Conservation (phyloP, 1,140 invertebrate genomes). For the Apis florea region DNA sequence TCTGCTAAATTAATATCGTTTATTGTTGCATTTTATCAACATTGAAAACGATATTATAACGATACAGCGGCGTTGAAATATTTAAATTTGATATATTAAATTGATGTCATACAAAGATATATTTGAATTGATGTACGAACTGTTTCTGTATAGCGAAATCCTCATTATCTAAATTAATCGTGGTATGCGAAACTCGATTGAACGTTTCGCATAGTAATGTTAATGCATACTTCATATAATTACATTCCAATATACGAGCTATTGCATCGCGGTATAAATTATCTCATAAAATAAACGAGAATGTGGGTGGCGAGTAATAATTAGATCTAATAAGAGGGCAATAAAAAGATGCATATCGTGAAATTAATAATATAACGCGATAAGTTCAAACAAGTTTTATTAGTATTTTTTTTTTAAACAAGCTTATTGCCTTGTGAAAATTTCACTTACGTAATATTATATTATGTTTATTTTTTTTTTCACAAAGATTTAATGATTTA, state of each 20-base stretch:
- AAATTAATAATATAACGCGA: not conserved
- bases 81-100: not conserved
- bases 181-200: not conserved
- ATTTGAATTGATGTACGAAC: not conserved
- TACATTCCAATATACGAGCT: slow-evolving; percentile 16
- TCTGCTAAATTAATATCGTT: not conserved
- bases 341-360: not conserved
- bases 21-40: not conserved
- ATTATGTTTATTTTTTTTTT: not conserved
- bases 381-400: not conserved
- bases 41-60: not conserved
- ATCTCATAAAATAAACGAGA: not conserved
- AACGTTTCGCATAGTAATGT: slow-evolving; percentile 21
- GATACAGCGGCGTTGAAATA: too few relatives aligned
- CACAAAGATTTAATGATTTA: not conserved
- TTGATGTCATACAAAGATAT: not conserved
- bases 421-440: not conserved
- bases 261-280: slow-evolving; percentile 1
- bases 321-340: not conserved
- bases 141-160: not conserved
- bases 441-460: not conserved
- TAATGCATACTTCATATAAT: slow-evolving; percentile 21
- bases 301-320: not conserved
- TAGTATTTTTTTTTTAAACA: not conserved
- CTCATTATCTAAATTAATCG: slow-evolving; percentile 29